Base-by-base conservation (phyloP, 2,888 invertebrate species). In the Cheilosia pagana region DNA sequence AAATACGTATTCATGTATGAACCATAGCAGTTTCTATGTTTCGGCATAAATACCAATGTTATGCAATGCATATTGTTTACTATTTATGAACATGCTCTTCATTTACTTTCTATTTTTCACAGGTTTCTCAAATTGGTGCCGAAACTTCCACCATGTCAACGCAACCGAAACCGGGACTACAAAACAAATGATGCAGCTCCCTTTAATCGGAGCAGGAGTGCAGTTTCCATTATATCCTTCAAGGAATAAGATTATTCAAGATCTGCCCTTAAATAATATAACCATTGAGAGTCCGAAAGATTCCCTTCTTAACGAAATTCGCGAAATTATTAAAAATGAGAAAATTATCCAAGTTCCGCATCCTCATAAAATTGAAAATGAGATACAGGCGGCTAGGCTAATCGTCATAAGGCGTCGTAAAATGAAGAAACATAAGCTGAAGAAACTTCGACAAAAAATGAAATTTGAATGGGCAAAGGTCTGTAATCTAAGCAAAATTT, bases 361-460 rank as follows among this genome's bases (percentile, higher is more conserved):
- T 2, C 16, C 60, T 25, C 39, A 39, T 7, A 60, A 53, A 2
- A 19, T n/a, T 4, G 39, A 59, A n/a, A 55, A 60, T 41, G 75
- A 95, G 89, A 96, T 95, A 89, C 94, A 95, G 88, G 96, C 97
- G 0, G 94, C 93, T 0, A 93, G 95, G 65, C 91, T 97, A 76
- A 95, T 97, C 87, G 95, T 96, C 0, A 96, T 97, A 41, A 93
- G 97, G 60, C 93, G 95, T 62, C 94, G 94, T 68, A 98, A 97
- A 92, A 97, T 98, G 96, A 96, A 95, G 91, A 96, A 95, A 88
- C 98, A 98, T 89, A 96, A 97, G 90, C 92, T 96, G 55, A 95
- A 92, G 90, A 98, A 98, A 91, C 92, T 96, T 70, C 93, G 96
- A 87, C 97, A 96, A 90, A 94, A 93, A 88, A 96, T 96, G 96